Percentiles rank a stretch among this genome's conserved stretches.
Conservation (phyloP, 1,140 invertebrate species). For the Papilio glaucus region DNA sequence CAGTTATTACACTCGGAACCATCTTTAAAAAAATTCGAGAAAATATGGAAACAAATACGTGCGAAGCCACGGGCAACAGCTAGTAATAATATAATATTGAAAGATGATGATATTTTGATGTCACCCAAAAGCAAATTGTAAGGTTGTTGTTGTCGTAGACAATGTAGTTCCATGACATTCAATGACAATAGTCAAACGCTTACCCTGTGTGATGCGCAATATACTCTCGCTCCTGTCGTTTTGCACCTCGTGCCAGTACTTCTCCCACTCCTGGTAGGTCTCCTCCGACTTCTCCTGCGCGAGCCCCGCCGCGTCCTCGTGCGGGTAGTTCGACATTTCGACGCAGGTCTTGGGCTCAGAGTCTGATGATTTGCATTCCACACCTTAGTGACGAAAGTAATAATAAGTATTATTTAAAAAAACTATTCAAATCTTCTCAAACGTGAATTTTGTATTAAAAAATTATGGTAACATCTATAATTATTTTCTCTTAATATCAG, state of each 20-base stretch:
- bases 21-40: too few species aligned
- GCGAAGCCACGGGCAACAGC: too few species aligned
- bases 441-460: neutral
- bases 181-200: too few species aligned
- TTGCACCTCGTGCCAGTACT: conserved; percentile 56
- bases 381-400: conserved; percentile 41
- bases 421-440: neutral
- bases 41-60: too few species aligned
- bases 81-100: too few species aligned
- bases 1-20: too few species aligned
- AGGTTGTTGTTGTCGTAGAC: too few species aligned
- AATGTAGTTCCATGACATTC: too few species aligned
- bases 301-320: conserved; percentile 61
- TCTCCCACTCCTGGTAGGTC: conserved; percentile 61
- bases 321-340: conserved; percentile 60
- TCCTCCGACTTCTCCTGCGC: conserved; percentile 67
- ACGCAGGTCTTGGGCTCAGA: conserved; percentile 48
- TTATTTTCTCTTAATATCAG: too few species aligned
- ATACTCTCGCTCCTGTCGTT: conserved; percentile 54
- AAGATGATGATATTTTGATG: too few species aligned
- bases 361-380: conserved; percentile 58
- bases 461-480: too few species aligned
- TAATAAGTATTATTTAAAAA: conserved; percentile 1
- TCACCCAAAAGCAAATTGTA: too few species aligned
- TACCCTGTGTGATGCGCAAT: conserved; percentile 57